phyloP scores from a whole-genome alignment of 2,113 vertebrate genomes.

The Amphilophus citrinellus region DNA sequence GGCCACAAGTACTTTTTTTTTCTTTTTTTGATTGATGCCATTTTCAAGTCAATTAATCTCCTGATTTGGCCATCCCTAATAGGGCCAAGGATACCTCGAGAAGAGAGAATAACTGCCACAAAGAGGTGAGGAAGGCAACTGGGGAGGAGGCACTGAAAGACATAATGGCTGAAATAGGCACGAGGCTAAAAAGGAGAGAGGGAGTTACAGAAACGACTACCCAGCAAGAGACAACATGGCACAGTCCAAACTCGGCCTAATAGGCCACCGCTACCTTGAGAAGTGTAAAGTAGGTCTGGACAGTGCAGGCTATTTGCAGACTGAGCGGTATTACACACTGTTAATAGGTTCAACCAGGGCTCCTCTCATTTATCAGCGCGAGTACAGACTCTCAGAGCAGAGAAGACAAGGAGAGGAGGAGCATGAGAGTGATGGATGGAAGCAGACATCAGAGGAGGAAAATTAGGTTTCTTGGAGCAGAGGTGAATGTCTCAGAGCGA shows the following conservation, averaged over 20 bases:
- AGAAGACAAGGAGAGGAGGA: conserved; percentile 37
- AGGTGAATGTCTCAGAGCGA: conserved; percentile 19
- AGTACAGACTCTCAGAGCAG: conserved; percentile 44
- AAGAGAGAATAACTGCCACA: conserved; percentile 37
- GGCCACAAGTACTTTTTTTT: not conserved
- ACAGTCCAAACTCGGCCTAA: conserved; percentile 51
- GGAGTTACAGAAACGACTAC: conserved; percentile 17
- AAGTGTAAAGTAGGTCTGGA: conserved; percentile 71
- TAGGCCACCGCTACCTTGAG: conserved; percentile 65
- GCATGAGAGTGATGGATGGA: conserved; percentile 58
- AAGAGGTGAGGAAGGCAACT: conserved; percentile 28
- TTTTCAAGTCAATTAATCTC: conserved; percentile 59
- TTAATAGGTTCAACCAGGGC: conserved; percentile 67
- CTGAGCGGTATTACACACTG: conserved; percentile 63
- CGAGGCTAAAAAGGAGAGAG: not conserved
- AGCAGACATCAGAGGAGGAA: conserved; percentile 40
- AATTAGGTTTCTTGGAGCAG: conserved; percentile 53
- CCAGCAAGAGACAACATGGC: conserved; percentile 22
- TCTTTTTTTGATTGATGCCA: conserved; percentile 44
- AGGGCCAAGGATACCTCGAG: conserved; percentile 59
- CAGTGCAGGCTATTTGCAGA: conserved; percentile 65
- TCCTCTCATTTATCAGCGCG: conserved; percentile 70
- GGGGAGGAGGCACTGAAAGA: conserved; percentile 25
- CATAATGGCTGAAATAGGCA: conserved; percentile 50
- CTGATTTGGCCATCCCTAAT: conserved; percentile 49